phyloP scores from a whole-genome alignment of 2,113 vertebrate genomes.

The Percina caprodes region DNA sequence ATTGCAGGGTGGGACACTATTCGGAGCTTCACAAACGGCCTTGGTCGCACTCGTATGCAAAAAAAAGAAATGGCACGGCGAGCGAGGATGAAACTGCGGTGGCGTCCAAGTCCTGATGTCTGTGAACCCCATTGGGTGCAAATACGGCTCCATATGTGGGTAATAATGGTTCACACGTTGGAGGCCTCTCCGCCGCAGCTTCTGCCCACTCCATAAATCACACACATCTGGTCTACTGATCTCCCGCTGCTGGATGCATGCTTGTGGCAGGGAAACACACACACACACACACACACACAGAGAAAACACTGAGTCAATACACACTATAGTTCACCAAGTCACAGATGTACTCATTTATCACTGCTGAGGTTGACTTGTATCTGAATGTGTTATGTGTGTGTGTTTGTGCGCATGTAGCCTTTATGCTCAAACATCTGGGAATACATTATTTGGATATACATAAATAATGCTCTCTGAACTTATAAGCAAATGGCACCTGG shows the following conservation, averaged over 20 bases:
- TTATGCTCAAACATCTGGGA: background rate
- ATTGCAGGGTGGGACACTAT: slow-evolving; percentile 29
- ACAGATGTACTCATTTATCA: slow-evolving; percentile 56
- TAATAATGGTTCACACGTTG: slow-evolving; percentile 74
- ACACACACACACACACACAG: slow-evolving; percentile 11
- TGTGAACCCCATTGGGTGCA: slow-evolving; percentile 29
- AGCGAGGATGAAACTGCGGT: slow-evolving; percentile 53
- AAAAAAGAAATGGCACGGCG: background rate
- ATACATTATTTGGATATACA: background rate
- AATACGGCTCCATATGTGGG: slow-evolving; percentile 65
- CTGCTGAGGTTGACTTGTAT: slow-evolving; percentile 23
- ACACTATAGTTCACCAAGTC: slow-evolving; percentile 26
- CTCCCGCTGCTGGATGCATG: slow-evolving; percentile 48
- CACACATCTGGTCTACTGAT: slow-evolving; percentile 72
- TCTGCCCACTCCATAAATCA: slow-evolving; percentile 75
- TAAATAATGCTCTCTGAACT: background rate
- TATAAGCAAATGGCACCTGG: background rate
- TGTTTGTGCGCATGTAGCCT: background rate
- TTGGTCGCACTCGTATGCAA: background rate
- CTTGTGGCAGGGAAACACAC: slow-evolving; percentile 48
- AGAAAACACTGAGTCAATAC: slow-evolving; percentile 10
- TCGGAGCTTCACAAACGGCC: slow-evolving; percentile 12
- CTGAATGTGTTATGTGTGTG: slow-evolving; percentile 14
- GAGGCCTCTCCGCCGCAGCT: slow-evolving; percentile 56
- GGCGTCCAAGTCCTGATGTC: slow-evolving; percentile 24